Evolutionary conservation across 2,888 invertebrate genomes (phyloP).

Genomic region (Drosophila anceps): DNA sequence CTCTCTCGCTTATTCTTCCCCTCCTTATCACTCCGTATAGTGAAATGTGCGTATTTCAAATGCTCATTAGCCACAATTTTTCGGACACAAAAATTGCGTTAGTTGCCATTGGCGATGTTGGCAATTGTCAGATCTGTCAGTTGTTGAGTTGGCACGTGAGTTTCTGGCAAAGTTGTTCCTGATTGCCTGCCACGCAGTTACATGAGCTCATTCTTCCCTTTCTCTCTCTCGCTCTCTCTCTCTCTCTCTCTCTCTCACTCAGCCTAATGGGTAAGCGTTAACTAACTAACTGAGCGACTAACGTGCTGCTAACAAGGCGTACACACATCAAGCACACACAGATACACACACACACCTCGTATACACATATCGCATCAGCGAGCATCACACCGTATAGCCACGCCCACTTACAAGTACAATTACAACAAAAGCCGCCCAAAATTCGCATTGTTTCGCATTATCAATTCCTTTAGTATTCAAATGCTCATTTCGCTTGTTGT

Average conservation of each 20-base stretch:
- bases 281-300: slow-evolving; percentile 68
- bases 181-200: slow-evolving; percentile 46
- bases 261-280: slow-evolving; percentile 58
- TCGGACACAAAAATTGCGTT: slow-evolving; percentile 63
- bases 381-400: slow-evolving; percentile 41
- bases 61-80: slow-evolving; percentile 77
- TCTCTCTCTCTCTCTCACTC: slow-evolving; percentile 20
- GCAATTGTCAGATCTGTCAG: slow-evolving; percentile 62
- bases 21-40: slow-evolving; percentile 47
- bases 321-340: slow-evolving; percentile 17
- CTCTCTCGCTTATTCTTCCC: not conserved
- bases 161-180: slow-evolving; percentile 41
- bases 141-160: slow-evolving; percentile 51
- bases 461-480: slow-evolving; percentile 74
- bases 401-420: slow-evolving; percentile 64
- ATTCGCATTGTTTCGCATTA: slow-evolving; percentile 56
- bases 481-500: slow-evolving; percentile 64
- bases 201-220: slow-evolving; percentile 6
- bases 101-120: slow-evolving; percentile 71
- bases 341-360: slow-evolving; percentile 1
- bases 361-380: slow-evolving; percentile 27
- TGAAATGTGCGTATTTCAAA: slow-evolving; percentile 74
- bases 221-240: not conserved
- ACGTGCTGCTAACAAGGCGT: slow-evolving; percentile 62
- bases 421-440: slow-evolving; percentile 59